Conservation (phyloP, 2,888 invertebrate genomes). For the Rhaphigaster nebulosa region DNA sequence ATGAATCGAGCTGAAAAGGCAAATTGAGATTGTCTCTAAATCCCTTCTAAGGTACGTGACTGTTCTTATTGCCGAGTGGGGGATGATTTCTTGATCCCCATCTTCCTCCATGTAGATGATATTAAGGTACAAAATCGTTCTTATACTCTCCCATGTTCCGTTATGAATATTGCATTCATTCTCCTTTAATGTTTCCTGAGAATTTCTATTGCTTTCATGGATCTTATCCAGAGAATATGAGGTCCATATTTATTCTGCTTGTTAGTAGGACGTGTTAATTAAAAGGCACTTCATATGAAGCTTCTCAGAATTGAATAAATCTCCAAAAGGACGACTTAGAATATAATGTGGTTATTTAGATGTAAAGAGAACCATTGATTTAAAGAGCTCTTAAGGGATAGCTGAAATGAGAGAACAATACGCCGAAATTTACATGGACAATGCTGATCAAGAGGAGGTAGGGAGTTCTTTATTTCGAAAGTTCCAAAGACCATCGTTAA, state of each 20-base stretch:
- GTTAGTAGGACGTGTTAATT: neutral
- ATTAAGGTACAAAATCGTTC: neutral
- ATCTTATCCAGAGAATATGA: neutral
- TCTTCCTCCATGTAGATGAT: neutral
- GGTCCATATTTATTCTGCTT: neutral
- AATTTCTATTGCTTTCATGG: neutral
- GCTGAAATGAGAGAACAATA: neutral
- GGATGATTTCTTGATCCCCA: constrained; percentile 21
- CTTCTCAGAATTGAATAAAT: neutral
- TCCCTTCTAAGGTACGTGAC: neutral
- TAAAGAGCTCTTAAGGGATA: neutral
- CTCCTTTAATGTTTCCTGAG: neutral
- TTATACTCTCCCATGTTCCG: neutral
- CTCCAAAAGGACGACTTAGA: neutral
- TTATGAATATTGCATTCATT: neutral
- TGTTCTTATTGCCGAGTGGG: neutral
- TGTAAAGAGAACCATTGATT: neutral
- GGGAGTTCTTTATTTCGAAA: constrained; percentile 2
- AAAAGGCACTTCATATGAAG: neutral
- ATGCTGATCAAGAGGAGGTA: neutral
- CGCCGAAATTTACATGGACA: neutral
- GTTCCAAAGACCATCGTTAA: neutral
- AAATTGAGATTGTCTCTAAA: neutral
- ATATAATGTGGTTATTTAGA: neutral
- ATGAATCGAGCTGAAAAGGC: neutral